These are phyloP conservation scores for Elysia crispata DNA, from an alignment of 2,888 invertebrate genomes.

Conservation along the genomic window DNA sequence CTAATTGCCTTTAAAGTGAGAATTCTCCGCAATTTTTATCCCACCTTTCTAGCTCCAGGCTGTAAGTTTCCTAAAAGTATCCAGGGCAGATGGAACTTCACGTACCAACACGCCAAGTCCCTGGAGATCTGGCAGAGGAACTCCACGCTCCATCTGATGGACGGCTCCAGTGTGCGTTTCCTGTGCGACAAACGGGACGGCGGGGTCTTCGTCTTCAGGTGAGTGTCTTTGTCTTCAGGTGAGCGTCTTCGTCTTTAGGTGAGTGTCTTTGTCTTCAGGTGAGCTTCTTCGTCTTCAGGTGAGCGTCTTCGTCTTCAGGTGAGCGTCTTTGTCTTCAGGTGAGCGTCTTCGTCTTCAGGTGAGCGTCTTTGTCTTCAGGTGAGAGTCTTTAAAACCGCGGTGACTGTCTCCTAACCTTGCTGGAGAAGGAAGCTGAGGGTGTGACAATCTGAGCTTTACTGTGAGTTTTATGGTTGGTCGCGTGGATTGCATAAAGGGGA, in stretches of 20 bases:
- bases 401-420: no score
- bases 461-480: no score
- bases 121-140: slow-evolving; percentile 60
- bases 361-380: background rate
- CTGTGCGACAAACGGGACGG: slow-evolving; percentile 67
- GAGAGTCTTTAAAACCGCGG: no score
- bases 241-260: background rate
- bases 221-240: slow-evolving; percentile 22
- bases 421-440: no score
- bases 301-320: background rate
- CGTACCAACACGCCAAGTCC: slow-evolving; percentile 61
- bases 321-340: background rate
- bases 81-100: slow-evolving; percentile 63
- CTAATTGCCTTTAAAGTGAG: no score
- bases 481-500: no score
- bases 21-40: no score
- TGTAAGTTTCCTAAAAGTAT: slow-evolving; percentile 65
- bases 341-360: background rate
- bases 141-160: slow-evolving; percentile 60
- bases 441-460: no score
- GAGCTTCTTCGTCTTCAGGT: no score
- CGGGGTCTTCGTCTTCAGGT: slow-evolving; percentile 65
- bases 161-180: slow-evolving; percentile 57
- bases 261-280: no score
- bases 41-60: slow-evolving; percentile 58